Conservation (phyloP, 2,113 vertebrate genomes). For the Xenus cinereus region DNA sequence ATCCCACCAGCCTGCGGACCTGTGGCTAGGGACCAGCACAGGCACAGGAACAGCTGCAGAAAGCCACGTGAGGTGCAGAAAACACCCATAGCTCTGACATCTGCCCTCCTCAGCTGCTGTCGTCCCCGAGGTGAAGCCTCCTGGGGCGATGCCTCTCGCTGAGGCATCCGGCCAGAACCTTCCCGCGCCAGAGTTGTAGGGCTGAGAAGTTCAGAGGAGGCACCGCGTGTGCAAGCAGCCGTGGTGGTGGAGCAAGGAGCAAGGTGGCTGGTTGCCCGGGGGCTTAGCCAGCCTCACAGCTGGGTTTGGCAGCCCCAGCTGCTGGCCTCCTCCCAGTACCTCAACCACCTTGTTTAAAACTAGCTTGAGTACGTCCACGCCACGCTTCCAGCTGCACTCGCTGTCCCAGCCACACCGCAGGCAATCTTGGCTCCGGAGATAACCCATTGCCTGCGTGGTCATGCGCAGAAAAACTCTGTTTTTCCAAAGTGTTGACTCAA, state of each 20-base stretch:
- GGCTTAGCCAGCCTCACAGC: not conserved
- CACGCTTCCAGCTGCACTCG: not conserved
- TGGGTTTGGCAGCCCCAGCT: not conserved
- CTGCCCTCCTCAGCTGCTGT: not conserved
- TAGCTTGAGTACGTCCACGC: not conserved
- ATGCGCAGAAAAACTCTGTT: not conserved
- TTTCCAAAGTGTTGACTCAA: not conserved
- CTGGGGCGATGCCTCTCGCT: not conserved
- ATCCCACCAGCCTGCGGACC: not conserved
- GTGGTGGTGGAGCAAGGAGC: accelerated
- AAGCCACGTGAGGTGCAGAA: not conserved
- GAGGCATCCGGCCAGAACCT: not conserved
- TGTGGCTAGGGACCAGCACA: not conserved
- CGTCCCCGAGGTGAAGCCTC: accelerated
- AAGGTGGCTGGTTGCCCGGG: not conserved
- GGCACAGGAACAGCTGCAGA: not conserved
- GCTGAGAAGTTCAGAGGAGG: not conserved
- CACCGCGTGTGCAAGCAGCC: accelerated
- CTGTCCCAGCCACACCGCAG: accelerated
- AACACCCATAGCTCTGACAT: not conserved
- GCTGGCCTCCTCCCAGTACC: not conserved
- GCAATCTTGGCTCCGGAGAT: not conserved
- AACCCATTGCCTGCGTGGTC: not conserved
- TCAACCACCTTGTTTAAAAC: not conserved
- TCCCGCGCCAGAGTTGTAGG: not conserved